Percentiles rank a stretch among this genome's conserved stretches.
Evolutionary conservation across 2,797 vertebrate genomes (phyloP).

Genomic region (Hippoglossus hippoglossus): DNA sequence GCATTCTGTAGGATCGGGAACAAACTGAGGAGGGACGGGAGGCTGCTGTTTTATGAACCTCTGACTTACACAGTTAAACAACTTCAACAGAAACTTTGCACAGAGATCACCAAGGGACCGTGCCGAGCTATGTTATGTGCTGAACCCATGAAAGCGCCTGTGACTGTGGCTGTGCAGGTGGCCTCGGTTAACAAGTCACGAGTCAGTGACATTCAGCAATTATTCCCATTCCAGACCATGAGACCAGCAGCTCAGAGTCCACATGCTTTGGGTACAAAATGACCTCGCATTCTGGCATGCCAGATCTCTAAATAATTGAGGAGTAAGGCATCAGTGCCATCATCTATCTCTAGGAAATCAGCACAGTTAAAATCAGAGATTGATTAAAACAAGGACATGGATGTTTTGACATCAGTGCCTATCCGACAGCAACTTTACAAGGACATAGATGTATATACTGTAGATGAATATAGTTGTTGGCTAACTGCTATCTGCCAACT

Average conservation of each 20-base stretch:
- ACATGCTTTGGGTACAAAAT: constrained; percentile 6
- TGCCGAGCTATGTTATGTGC: constrained; percentile 18
- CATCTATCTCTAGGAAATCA: background rate
- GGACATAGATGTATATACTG: no score
- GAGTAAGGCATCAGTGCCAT: background rate
- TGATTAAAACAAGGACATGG: background rate
- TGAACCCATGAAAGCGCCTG: constrained; percentile 25
- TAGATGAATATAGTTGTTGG: no score
- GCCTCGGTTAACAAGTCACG: constrained; percentile 46
- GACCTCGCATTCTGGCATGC: constrained; percentile 14
- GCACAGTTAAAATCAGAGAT: background rate
- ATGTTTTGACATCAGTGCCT: background rate
- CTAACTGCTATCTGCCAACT: no score
- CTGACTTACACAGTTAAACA: constrained; percentile 52
- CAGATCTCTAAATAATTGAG: constrained; percentile 16
- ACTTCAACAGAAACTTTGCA: constrained; percentile 38
- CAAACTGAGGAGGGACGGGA: constrained; percentile 23
- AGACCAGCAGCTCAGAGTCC: constrained; percentile 18
- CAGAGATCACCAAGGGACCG: constrained; percentile 34
- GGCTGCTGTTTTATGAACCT: constrained; percentile 57
- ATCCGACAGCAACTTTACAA: no score
- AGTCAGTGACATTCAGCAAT: constrained; percentile 39
- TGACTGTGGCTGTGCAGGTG: constrained; percentile 51
- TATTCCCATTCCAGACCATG: constrained; percentile 27
- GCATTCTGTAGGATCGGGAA: constrained; percentile 59